Conservation (phyloP, 1,140 invertebrate genomes). For the Drosophila pseudoobscura region DNA sequence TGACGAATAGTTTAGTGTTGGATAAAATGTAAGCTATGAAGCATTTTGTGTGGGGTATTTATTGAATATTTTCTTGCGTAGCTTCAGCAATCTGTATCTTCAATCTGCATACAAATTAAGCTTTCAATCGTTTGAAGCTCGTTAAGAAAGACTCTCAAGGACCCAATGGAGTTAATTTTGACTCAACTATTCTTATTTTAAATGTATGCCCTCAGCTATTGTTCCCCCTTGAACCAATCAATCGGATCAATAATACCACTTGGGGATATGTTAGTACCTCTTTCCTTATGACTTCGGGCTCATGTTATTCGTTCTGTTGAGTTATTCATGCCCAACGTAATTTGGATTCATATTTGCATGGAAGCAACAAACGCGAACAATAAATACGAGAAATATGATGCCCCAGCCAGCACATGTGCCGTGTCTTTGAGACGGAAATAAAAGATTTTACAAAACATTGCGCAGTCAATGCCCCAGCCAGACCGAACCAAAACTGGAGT, state of each 20-base stretch:
- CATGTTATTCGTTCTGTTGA: slow-evolving; percentile 18
- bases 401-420: slow-evolving; percentile 35
- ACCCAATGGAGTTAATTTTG: too few species aligned
- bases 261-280: not conserved
- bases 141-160: too few species aligned
- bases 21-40: too few species aligned
- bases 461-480: slow-evolving; percentile 35
- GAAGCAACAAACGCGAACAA: slow-evolving; percentile 18
- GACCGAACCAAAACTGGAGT: not conserved
- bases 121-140: too few species aligned
- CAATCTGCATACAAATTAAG: too few species aligned
- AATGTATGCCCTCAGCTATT: too few species aligned
- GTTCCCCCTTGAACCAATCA: too few species aligned
- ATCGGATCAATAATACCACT: not conserved
- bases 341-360: slow-evolving; percentile 69
- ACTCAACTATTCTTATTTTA: too few species aligned
- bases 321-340: slow-evolving; percentile 54
- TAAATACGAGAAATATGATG: slow-evolving; percentile 52
- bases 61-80: too few species aligned
- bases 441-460: slow-evolving; percentile 75
- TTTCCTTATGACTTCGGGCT: not conserved
- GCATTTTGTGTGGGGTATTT: too few species aligned
- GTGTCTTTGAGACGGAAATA: slow-evolving; percentile 57
- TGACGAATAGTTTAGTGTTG: too few species aligned
- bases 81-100: too few species aligned